Base-by-base conservation (phyloP, 2,113 vertebrate genomes). In the Piaya cayana region DNA sequence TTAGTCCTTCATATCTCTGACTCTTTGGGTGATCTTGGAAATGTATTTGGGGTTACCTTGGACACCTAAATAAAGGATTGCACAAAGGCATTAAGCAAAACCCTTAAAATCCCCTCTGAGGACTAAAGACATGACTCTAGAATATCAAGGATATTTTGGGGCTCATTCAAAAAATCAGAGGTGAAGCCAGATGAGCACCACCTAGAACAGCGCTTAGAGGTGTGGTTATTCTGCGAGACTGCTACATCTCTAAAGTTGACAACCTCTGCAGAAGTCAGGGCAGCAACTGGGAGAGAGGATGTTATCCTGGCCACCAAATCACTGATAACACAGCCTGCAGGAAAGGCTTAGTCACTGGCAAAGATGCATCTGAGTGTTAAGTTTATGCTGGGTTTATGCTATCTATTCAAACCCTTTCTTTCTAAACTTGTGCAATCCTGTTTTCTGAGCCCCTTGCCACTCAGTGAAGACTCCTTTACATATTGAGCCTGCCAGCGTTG, bases 321-420 rank as follows among this genome's bases (percentile, higher is more conserved):
- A 43, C 47, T 34, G 17, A 36, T 32, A 74, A 74, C 5, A 6
- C 2, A 25, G 60, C 43, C 81, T 53, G 26, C 69, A 50, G 37
- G 17, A 75, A 78, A 74, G 17, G 22, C 47, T 45, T 77, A 50
- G 50, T 53, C 64, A 78, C 56, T 70, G 25, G 45, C 21, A 74
- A 78, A 91, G 42, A 62, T 37, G 36, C 6, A 65, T 25, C 52
- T 63, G 25, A 12, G 27, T 81, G 56, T 67, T 55, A 62, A 36
- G 21, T 25, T 90, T 63, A 42, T 78, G 74, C 60, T 59, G 27
- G 69, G 70, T 84, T 82, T 78, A 16, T 64, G 18, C 22, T 59
- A 52, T 59, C 78, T 64, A 32, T 60, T 92, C 17, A 75, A 37
- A 85, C 67, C 14, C 56, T 82, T 82, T 71, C 62, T 86, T 86